phyloP scores from a whole-genome alignment of 2,797 vertebrate species.

The Rhynchonycteris naso region DNA sequence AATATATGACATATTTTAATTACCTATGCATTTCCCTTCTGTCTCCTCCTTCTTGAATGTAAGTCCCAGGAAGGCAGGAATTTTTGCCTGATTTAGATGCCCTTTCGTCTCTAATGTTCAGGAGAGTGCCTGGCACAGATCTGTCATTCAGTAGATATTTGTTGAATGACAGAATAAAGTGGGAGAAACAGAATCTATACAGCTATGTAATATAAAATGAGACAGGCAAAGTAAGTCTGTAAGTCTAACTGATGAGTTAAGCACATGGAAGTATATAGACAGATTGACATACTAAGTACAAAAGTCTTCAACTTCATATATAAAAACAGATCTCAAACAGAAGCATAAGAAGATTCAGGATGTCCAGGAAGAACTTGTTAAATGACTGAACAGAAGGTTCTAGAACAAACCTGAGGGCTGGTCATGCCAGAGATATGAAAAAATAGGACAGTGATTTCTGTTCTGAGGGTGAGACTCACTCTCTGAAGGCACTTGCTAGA shows the following conservation, averaged over 20 bases:
- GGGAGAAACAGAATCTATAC: neutral
- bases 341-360: neutral
- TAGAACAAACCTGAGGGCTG: conserved; percentile 14
- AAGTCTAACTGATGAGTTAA: neutral
- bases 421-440: neutral
- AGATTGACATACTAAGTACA: neutral
- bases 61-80: neutral
- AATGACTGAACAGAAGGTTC: neutral
- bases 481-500: neutral
- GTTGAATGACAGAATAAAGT: neutral
- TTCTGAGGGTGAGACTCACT: neutral
- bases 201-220: neutral
- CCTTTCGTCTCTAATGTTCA: neutral
- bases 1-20: neutral
- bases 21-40: neutral
- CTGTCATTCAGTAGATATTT: neutral
- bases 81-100: conserved; percentile 21
- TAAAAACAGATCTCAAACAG: neutral
- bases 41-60: neutral
- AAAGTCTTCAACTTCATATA: neutral
- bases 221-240: neutral
- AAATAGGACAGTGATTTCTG: neutral
- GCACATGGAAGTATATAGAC: neutral
- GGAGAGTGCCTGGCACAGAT: neutral
- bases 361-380: neutral